Conservation (phyloP, 2,888 invertebrate genomes). For the Heteromyza rotundicornis region DNA sequence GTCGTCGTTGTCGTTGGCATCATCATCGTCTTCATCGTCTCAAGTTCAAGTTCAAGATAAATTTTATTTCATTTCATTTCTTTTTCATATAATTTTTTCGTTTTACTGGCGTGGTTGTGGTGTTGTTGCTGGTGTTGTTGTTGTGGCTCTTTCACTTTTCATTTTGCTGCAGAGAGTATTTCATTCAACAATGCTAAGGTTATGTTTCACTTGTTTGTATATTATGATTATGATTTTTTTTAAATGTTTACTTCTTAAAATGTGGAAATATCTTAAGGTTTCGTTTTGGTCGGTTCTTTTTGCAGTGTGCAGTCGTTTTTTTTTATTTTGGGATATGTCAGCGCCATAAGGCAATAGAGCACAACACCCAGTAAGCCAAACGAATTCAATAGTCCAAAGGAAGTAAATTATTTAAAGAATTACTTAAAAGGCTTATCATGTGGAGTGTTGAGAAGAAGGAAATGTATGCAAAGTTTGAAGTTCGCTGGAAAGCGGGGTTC, state of each 20-base stretch:
- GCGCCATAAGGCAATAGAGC: neutral
- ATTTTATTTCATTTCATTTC: conserved; percentile 49
- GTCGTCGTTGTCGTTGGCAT: conserved; percentile 7
- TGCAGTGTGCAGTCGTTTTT: neutral
- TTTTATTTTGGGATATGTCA: neutral
- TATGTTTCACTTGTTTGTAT: neutral
- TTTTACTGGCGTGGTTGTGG: conserved; percentile 11
- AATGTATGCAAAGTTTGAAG: no score
- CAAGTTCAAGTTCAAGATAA: conserved; percentile 61
- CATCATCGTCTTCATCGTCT: conserved; percentile 31
- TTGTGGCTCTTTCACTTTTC: conserved; percentile 8
- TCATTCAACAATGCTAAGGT: conserved; percentile 7
- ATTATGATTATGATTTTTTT: neutral
- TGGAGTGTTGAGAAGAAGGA: no score
- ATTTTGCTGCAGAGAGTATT: conserved; percentile 13
- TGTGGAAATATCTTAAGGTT: no score
- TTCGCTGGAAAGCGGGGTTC: no score
- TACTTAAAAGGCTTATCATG: no score
- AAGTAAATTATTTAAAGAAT: no score
- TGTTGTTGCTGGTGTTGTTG: conserved; percentile 6
- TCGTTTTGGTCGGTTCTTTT: neutral
- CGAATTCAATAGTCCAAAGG: no score
- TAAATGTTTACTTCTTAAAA: no score
- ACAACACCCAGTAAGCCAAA: no score
- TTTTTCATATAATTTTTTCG: conserved; percentile 40